These are phyloP conservation scores for Chondrosia reniformis DNA, from an alignment of 37 sponge, comb jelly and placozoan species.

Conservation along the genomic window DNA sequence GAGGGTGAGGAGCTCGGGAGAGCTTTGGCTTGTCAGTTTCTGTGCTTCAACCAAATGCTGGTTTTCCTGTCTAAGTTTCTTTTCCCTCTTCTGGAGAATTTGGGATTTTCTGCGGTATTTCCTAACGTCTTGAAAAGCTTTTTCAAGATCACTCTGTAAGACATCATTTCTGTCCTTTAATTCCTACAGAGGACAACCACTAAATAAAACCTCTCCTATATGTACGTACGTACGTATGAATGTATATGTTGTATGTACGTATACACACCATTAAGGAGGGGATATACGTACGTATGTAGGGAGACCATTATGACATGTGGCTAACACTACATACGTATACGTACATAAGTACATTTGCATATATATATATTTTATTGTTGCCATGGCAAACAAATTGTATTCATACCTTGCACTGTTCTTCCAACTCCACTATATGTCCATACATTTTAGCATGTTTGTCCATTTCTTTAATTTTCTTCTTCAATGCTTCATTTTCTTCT, in stretches of 20 bases:
- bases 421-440: neutral
- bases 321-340: neutral
- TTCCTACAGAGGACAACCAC: neutral
- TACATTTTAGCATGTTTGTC: neutral
- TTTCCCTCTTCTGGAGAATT: neutral
- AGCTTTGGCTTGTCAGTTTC: neutral
- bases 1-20: neutral
- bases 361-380: too few relatives aligned
- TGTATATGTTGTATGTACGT: too few relatives aligned
- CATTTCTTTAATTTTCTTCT: neutral
- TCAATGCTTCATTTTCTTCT: constrained; percentile 6
- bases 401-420: constrained; percentile 25
- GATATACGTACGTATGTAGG: neutral
- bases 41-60: neutral
- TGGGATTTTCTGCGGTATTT: neutral
- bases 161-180: constrained; percentile 10
- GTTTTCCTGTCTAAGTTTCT: neutral
- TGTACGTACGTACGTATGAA: neutral
- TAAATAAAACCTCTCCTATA: neutral
- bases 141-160: constrained; percentile 6
- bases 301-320: neutral
- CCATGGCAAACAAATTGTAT: too few relatives aligned
- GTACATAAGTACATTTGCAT: neutral
- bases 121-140: neutral
- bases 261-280: neutral